Evolutionary conservation across 2,797 vertebrate genomes (phyloP), one percentile per base, ranked within the genome.

Genomic region (Chaenodraco wilsoni): DNA sequence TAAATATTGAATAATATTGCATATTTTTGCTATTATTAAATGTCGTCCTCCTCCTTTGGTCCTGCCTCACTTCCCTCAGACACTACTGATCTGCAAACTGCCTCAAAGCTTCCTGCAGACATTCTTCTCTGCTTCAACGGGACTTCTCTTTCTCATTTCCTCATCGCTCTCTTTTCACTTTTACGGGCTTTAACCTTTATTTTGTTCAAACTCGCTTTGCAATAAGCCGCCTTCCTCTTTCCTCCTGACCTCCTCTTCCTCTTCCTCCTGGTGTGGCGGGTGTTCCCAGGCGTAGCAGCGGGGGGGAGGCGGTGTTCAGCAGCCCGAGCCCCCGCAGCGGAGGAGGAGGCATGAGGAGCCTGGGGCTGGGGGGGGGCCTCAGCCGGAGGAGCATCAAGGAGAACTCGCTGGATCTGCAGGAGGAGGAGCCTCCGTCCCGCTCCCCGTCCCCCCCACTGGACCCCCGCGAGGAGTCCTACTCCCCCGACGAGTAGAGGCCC

Each of bases 331-430:
- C 84, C 9, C 72, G 88, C 3, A 81, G 78, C 66, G 2, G 62
- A 1, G 44, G 60, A 84, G 87, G 60, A 84, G 87, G 57, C 73
- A 41, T 84, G 33, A 86, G 90, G 72, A 88, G 84, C 50, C 37
- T 74, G 6, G 66, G 61, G 14, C 61, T 85, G 0, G 75, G 83
- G 2, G 74, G 84, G 10, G 59, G 75, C 62, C 8, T 70, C 61
- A 48, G 69, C 4, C 60, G 87, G 9, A 78, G 89, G 83, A 88
- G 84, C 79, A 33, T 83, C 61, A 86, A 59, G 11, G 84, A 90
- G 58, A 91, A 90, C 83, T 92, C 88, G 0, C 23, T 83, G 78
- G 90, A 88, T 3, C 44, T 78, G 46, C 85, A 87, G 45, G 88
- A 91, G 58, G 89, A 89, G 0, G 86, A 89, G 52, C 74, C 71